phyloP scores from a whole-genome alignment of 2,113 vertebrate genomes.

The Lynx canadensis region DNA sequence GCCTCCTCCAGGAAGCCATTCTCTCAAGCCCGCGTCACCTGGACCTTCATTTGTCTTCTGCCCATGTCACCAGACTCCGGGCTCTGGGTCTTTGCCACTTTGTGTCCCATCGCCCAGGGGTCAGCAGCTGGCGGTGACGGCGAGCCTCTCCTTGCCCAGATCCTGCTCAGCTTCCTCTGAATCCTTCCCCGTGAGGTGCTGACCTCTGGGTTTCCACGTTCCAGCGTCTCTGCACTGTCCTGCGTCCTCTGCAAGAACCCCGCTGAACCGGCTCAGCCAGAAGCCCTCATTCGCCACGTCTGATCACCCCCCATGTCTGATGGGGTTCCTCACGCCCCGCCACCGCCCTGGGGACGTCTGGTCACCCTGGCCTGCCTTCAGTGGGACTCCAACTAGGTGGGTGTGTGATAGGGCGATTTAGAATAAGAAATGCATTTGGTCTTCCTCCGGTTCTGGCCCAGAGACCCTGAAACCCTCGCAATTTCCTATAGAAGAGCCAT shows the following conservation, averaged over 20 bases:
- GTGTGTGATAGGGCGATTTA: not conserved
- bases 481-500: not conserved
- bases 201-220: not conserved
- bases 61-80: not conserved
- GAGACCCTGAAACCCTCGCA: not conserved
- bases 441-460: not conserved
- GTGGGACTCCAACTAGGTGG: not conserved
- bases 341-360: not conserved
- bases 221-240: not conserved
- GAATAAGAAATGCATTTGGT: not conserved
- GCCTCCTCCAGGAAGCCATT: not conserved
- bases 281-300: too few species aligned
- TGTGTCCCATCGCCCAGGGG: not conserved
- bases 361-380: not conserved
- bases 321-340: not conserved
- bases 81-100: not conserved
- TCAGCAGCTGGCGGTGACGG: not conserved
- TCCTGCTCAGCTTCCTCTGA: not conserved
- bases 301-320: not conserved
- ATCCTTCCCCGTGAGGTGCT: accelerated
- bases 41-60: not conserved
- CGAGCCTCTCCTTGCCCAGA: not conserved
- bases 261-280: not conserved
- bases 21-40: not conserved
- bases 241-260: not conserved